phyloP scores from a whole-genome alignment of 2,113 vertebrate genomes.

The Alces alces region DNA sequence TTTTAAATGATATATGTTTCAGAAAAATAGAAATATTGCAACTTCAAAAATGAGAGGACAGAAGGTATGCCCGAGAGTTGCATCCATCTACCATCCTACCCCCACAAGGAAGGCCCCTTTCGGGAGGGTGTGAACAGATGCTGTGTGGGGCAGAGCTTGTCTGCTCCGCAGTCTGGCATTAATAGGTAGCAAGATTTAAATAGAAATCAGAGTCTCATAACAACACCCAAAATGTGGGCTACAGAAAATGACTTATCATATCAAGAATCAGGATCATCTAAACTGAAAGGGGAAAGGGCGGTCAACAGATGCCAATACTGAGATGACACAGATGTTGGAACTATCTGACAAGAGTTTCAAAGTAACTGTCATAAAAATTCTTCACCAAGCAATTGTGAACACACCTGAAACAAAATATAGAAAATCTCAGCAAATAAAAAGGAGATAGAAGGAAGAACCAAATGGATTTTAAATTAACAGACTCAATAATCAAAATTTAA shows the following conservation, averaged over 20 bases:
- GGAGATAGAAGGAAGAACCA: not conserved
- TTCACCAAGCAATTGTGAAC: not conserved
- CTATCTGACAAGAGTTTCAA: not conserved
- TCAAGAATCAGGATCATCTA: not conserved
- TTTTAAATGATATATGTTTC: not conserved
- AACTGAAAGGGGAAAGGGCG: not conserved
- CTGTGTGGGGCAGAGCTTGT: not conserved
- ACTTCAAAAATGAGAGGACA: not conserved
- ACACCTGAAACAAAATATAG: not conserved
- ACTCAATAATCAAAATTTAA: not conserved
- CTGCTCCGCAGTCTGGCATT: not conserved
- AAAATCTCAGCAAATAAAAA: conserved; percentile 3
- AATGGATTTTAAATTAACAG: not conserved
- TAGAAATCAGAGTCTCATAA: not conserved
- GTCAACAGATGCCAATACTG: not conserved
- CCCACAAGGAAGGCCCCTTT: not conserved
- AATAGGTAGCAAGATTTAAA: not conserved
- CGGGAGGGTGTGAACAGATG: not conserved
- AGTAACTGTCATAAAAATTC: conserved; percentile 24
- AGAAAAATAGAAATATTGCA: not conserved
- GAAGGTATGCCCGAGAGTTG: not conserved
- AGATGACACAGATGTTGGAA: not conserved
- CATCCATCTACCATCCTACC: not conserved
- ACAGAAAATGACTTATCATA: conserved; percentile 5
- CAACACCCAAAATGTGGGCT: not conserved